phyloP scores from a whole-genome alignment of 1,140 invertebrate genomes.

The Caenorhabditis inopinata region DNA sequence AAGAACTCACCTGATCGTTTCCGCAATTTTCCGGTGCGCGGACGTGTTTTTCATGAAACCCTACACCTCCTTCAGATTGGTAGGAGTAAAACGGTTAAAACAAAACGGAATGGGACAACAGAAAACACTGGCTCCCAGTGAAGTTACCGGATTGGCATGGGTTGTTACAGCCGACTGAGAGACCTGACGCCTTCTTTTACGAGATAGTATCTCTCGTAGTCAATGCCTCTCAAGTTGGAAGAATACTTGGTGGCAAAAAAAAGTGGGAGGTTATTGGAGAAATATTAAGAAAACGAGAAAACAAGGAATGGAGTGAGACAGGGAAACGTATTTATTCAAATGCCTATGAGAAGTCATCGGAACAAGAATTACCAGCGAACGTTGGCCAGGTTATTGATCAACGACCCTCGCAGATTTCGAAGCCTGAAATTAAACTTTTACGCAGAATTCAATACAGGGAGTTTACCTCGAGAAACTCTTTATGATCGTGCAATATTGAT shows the following conservation, averaged over 20 bases:
- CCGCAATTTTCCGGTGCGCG: background rate
- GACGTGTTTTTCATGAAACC: conserved; percentile 28
- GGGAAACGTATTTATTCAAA: background rate
- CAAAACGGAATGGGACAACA: background rate
- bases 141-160: background rate
- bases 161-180: background rate
- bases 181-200: background rate
- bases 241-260: background rate
- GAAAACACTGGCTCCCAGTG: background rate
- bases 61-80: background rate
- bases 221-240: background rate
- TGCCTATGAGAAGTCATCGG: no score
- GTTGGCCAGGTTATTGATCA: conserved; percentile 36
- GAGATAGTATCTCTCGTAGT: background rate
- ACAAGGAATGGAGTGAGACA: conserved; percentile 1
- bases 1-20: conserved; percentile 14
- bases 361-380: background rate
- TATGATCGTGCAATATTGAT: conserved; percentile 79
- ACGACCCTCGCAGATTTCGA: conserved; percentile 37
- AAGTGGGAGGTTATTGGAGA: background rate
- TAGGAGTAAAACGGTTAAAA: background rate
- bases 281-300: background rate
- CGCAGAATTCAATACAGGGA: conserved; percentile 67
- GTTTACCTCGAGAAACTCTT: conserved; percentile 74
- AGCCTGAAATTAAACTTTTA: conserved; percentile 5